These are phyloP conservation scores for Xiphorhynchus erythropygius DNA, from an alignment of 2,797 vertebrate species.

Conservation along the genomic window DNA sequence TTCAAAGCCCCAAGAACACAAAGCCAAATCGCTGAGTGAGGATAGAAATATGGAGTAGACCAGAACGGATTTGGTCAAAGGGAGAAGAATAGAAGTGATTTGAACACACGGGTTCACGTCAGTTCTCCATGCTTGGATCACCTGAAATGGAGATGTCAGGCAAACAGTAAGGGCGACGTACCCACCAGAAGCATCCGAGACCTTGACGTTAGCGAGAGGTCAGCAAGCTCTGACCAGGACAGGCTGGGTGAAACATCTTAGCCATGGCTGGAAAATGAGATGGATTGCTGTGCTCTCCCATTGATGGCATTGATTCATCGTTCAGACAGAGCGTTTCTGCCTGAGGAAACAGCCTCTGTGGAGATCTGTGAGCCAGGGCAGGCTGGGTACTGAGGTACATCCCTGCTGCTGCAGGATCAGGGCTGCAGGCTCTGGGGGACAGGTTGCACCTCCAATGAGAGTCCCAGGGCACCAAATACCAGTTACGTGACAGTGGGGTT, in stretches of 20 bases:
- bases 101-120: neutral
- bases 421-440: accelerated
- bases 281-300: neutral
- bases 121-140: neutral
- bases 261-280: accelerated
- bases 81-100: neutral
- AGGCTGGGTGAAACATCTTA: accelerated
- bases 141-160: neutral
- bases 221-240: neutral
- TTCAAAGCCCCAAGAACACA: neutral
- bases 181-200: accelerated
- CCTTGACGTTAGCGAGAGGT: neutral
- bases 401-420: neutral
- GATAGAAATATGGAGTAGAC: neutral
- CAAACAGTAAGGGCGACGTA: neutral
- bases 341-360: accelerated
- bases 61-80: neutral
- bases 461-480: neutral
- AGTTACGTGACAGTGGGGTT: accelerated
- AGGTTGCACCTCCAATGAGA: neutral
- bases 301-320: accelerated
- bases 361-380: neutral
- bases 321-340: neutral
- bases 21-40: neutral
- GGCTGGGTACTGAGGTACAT: neutral